A percentile compares a stretch with the other conserved stretches of the same genome.
phyloP scores from a whole-genome alignment of 1,140 invertebrate genomes.

The Ips typographus region DNA sequence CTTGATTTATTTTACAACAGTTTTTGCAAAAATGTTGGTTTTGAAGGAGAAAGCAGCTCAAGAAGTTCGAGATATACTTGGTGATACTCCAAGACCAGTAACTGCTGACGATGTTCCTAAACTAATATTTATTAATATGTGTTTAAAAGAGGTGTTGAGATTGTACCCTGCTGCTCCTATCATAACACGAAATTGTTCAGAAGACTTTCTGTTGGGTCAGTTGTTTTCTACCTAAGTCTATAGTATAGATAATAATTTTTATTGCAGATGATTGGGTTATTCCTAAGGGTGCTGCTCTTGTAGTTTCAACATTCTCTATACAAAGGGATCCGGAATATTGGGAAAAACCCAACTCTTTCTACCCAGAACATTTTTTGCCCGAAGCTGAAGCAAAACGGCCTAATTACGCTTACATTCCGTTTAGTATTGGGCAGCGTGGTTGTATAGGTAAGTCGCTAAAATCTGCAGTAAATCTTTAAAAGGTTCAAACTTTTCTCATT shows the following conservation, averaged over 20 bases:
- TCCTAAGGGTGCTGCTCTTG: conserved; percentile 32
- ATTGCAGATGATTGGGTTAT: conserved; percentile 35
- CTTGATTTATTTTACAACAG: neutral
- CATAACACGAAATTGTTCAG: conserved; percentile 29
- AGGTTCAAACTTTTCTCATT: too few species aligned
- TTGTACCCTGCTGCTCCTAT: conserved; percentile 39
- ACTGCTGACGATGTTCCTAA: conserved; percentile 31
- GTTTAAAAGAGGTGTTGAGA: conserved; percentile 41
- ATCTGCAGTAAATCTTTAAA: too few species aligned
- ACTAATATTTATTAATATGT: conserved; percentile 41
- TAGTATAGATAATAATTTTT: neutral
- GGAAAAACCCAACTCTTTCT: conserved; percentile 70
- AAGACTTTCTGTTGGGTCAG: conserved; percentile 34
- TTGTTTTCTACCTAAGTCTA: neutral
- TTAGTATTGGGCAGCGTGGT: conserved; percentile 74
- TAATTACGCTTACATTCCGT: conserved; percentile 71
- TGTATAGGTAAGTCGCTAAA: conserved; percentile 56
- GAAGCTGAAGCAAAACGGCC: conserved; percentile 61
- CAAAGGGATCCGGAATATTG: conserved; percentile 60
- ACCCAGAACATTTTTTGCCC: conserved; percentile 76
- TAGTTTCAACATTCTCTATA: conserved; percentile 26
- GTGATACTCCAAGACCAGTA: conserved; percentile 15
- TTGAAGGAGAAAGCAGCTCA: conserved; percentile 29
- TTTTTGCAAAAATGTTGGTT: conserved; percentile 1
- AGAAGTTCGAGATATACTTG: conserved; percentile 38